These are phyloP conservation scores for Acyrthosiphon pisum DNA, from an alignment of 1,140 invertebrate species.

Conservation along the genomic window DNA sequence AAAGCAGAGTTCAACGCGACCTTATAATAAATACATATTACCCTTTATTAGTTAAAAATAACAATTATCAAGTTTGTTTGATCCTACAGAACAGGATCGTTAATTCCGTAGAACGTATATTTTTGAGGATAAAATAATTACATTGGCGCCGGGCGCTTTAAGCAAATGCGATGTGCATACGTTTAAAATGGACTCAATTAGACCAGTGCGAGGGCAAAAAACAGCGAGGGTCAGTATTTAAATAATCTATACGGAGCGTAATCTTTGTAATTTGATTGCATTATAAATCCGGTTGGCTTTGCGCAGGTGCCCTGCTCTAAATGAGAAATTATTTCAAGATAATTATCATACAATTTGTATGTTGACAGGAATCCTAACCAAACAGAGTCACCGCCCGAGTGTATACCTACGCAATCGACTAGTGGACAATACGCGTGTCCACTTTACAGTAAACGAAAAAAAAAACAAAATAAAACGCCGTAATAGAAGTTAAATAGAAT, in stretches of 20 bases:
- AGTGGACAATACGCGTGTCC: background rate
- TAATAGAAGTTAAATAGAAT: background rate
- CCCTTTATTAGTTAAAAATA: too few species aligned
- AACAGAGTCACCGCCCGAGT: background rate
- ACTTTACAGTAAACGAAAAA: background rate
- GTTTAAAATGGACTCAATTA: background rate
- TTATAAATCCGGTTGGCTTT: background rate
- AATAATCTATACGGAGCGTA: background rate
- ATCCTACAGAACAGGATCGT: too few species aligned
- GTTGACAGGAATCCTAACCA: background rate
- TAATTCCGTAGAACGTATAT: too few species aligned
- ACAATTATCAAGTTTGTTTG: too few species aligned
- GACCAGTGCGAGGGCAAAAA: background rate
- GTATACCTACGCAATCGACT: background rate
- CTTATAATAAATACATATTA: too few species aligned
- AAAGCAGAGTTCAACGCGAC: too few species aligned
- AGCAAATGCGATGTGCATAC: background rate
- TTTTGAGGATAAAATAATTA: too few species aligned
- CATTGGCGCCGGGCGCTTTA: too few species aligned
- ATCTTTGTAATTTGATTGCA: background rate
- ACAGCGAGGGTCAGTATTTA: background rate
- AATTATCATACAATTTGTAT: background rate
- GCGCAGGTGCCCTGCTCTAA: background rate
- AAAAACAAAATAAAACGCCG: background rate
- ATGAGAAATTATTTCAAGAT: background rate